phyloP scores from a whole-genome alignment of 2,888 invertebrate genomes.

The Dusona sp. region DNA sequence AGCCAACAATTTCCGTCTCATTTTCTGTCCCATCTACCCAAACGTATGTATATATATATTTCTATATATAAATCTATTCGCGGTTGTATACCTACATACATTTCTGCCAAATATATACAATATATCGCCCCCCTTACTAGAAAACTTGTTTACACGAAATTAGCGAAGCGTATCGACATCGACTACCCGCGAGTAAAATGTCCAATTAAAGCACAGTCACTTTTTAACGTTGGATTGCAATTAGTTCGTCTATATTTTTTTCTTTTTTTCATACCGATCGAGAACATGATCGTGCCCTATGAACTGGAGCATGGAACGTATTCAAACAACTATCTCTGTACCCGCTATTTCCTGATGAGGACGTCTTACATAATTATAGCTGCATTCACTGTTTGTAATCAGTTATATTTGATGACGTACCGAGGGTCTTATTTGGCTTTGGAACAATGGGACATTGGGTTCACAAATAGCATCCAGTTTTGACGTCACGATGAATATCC shows the following conservation, averaged over 20 bases:
- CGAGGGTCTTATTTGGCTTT: not conserved
- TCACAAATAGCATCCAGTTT: not conserved
- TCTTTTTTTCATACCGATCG: constrained; percentile 3
- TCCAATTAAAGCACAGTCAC: constrained; percentile 60
- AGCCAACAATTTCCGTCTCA: constrained; percentile 63
- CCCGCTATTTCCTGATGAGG: not conserved
- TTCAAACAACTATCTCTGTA: not conserved
- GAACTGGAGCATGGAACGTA: not conserved
- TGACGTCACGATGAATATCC: not conserved
- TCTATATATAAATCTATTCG: not conserved
- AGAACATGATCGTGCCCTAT: not conserved
- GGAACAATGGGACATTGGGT: not conserved
- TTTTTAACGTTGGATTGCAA: constrained; percentile 54
- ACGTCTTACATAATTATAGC: not conserved
- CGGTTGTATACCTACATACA: constrained; percentile 5
- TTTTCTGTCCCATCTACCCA: constrained; percentile 35
- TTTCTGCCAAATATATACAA: not conserved
- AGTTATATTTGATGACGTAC: not conserved
- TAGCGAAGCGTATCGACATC: constrained; percentile 58
- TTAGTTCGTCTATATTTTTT: constrained; percentile 35
- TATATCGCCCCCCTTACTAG: constrained; percentile 11
- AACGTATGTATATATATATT: not conserved
- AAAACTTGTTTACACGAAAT: constrained; percentile 63
- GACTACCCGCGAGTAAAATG: constrained; percentile 57
- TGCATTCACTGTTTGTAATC: not conserved